Evolutionary conservation across 2,113 vertebrate genomes (phyloP), one percentile per base, ranked within the genome.

Genomic region (Cervus canadensis): DNA sequence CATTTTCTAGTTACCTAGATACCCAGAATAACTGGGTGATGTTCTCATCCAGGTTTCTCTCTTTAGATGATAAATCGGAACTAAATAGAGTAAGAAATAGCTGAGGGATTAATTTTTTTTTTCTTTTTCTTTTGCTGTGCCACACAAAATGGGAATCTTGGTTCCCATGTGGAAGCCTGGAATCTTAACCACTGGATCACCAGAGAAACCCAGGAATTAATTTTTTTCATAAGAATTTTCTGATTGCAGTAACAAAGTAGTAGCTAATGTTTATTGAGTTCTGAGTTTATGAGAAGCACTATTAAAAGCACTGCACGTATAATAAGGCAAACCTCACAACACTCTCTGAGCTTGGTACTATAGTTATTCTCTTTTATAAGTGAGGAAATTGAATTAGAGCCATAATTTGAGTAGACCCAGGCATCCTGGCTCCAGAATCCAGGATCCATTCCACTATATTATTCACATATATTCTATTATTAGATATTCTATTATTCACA

Each of bases 1-100:
- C 43, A 54, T 87, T 93, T 97, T 33, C 19, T 91, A 48, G 78
- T 97, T 94, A 67, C 57, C 60, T 91, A 36, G 25, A 76, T 97
- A 76, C 13, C 13, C 78, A 54, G 84, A 94, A 90, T 92, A 95
- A 64, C 95, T 91, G 28, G 48, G 43, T 89, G 81, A 84, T 93
- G 19, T 92, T 92, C 87, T 96, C 28, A 48, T 12, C 2, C 88
- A 91, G 54, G 5, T 64, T 87, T 97, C 92, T 83, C 45, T 94
- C 74, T 96, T 83, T 59, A 26, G 25, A 43, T 92, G 16, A 25
- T 92, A 93, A 96, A 25, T 89, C 60, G 16, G 33, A 28, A 84
- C 81, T 79, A 81, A 85, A 52, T 56, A 87, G 74, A 64, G 6
- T 79, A 67, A 86, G 28, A 67, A 85, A 60, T 85, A 96, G 48